Conservation (phyloP, 2,797 vertebrate species). For the Lutjanus argentimaculatus region DNA sequence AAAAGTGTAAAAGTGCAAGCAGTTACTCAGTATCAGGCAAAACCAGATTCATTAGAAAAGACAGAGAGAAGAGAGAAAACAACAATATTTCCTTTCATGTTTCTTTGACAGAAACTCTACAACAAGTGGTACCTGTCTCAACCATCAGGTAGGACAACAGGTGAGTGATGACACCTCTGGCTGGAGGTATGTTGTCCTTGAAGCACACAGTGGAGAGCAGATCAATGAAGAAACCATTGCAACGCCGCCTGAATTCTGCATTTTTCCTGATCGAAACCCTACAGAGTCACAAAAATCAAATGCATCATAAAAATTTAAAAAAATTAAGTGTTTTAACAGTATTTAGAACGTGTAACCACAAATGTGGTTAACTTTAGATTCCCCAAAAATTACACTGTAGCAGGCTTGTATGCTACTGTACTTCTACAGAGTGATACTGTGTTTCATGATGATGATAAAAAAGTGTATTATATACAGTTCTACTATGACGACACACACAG, state of each 20-base stretch:
- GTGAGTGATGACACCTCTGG: conserved; percentile 27
- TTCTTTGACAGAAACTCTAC: neutral
- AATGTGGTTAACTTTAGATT: neutral
- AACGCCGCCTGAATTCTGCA: conserved; percentile 64
- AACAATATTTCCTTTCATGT: neutral
- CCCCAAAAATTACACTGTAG: neutral
- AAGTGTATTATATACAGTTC: no score
- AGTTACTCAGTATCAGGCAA: neutral
- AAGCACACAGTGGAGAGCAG: conserved; percentile 89
- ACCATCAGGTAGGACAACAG: conserved; percentile 57
- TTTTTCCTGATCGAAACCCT: conserved; percentile 44
- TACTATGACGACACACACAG: no score
- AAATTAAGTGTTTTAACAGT: neutral
- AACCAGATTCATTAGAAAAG: neutral
- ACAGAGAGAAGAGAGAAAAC: neutral
- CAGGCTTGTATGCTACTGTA: neutral
- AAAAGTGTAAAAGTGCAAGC: no score
- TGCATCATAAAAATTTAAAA: neutral
- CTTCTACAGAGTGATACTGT: neutral
- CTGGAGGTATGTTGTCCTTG: conserved; percentile 82
- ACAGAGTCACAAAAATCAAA: conserved; percentile 8
- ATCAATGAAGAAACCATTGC: conserved; percentile 88
- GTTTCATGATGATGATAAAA: neutral
- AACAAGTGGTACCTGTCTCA: conserved; percentile 47
- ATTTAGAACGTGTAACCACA: neutral